Percentiles rank a stretch among this genome's conserved stretches.
These are phyloP conservation scores for Noctilio leporinus DNA, from an alignment of 2,113 vertebrate genomes.

Conservation along the genomic window DNA sequence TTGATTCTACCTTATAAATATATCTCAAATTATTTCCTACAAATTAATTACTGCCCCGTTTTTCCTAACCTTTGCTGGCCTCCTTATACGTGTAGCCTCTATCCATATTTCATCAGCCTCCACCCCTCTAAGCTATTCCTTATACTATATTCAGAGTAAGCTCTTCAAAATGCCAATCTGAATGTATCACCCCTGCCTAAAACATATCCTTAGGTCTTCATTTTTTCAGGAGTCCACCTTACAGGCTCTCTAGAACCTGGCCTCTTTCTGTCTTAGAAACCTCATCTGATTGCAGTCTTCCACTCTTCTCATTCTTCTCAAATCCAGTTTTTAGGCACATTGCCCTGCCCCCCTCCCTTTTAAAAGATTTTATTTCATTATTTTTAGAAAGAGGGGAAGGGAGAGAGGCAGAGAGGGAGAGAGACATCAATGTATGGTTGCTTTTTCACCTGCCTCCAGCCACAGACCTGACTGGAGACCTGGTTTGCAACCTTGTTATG, in stretches of 20 bases:
- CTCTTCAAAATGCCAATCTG: background rate
- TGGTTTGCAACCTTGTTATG: no score
- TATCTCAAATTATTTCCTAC: background rate
- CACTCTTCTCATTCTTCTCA: background rate
- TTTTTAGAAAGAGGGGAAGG: no score
- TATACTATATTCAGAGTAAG: background rate
- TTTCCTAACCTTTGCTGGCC: background rate
- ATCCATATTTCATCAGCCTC: background rate
- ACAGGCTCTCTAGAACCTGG: background rate
- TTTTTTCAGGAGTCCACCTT: background rate
- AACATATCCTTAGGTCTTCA: background rate
- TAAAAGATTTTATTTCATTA: no score
- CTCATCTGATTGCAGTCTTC: background rate
- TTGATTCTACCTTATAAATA: background rate
- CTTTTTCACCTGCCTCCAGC: no score
- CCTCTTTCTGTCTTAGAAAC: background rate
- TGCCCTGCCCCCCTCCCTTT: background rate
- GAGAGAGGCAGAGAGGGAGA: no score
- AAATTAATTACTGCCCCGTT: background rate
- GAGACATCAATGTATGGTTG: no score
- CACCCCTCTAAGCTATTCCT: background rate
- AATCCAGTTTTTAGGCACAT: background rate
- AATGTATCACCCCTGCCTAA: background rate
- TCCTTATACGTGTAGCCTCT: background rate
- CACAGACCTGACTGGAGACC: no score